Evolutionary conservation across 1,140 invertebrate species (phyloP).

Genomic region (Drosophila kepulauana): DNA sequence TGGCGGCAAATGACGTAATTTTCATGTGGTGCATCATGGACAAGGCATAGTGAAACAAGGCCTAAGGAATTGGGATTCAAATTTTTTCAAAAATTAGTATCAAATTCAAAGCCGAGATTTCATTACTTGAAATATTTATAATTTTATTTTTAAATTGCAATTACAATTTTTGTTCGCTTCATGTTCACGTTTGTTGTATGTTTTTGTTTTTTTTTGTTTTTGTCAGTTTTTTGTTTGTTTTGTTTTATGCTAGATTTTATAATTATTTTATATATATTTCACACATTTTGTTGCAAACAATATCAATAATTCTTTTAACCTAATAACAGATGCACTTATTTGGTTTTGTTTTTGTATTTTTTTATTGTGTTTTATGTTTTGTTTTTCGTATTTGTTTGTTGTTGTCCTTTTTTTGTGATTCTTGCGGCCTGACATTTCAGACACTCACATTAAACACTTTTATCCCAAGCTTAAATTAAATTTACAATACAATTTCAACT

Average conservation of each 20-base stretch:
- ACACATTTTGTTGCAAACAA: conserved; percentile 79
- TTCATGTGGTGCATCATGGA: conserved; percentile 11
- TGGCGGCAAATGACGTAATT: conserved; percentile 71
- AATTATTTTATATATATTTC: conserved; percentile 67
- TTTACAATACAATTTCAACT: conserved; percentile 68
- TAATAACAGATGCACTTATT: conserved; percentile 73
- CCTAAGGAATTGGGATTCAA: not conserved
- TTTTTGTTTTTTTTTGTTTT: conserved; percentile 53
- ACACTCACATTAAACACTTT: conserved; percentile 37
- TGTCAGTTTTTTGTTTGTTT: conserved; percentile 9
- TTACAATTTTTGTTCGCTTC: conserved; percentile 70
- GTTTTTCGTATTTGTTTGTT: conserved; percentile 41
- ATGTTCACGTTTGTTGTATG: conserved; percentile 52
- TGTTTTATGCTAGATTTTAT: conserved; percentile 69
- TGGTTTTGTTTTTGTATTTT: conserved; percentile 41
- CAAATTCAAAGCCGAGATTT: not conserved
- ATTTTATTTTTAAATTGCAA: conserved; percentile 81
- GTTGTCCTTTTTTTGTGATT: conserved; percentile 42
- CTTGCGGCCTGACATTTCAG: conserved; percentile 19
- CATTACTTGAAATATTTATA: conserved; percentile 74
- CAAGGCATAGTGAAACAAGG: conserved; percentile 32
- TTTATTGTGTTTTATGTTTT: conserved; percentile 38
- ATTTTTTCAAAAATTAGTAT: not conserved
- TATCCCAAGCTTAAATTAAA: conserved; percentile 65
- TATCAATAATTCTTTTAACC: conserved; percentile 79